Conservation (phyloP, 2,888 invertebrate species). For the Abscondita cerata region DNA sequence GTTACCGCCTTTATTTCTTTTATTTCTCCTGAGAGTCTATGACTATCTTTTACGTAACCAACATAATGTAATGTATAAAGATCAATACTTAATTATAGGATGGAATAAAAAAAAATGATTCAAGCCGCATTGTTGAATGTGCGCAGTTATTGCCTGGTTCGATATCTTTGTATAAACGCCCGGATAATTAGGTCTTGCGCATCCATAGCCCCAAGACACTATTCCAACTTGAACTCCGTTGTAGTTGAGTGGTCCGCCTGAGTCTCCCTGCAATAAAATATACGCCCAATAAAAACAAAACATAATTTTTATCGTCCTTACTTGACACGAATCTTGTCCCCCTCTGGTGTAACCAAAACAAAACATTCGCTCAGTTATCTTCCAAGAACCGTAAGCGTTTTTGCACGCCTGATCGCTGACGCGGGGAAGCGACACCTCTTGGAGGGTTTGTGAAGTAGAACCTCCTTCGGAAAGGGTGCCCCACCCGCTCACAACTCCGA, state of each 20-base stretch:
- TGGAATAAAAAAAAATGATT: too few species aligned
- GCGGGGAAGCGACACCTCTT: slow-evolving; percentile 13
- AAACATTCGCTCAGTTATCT: slow-evolving; percentile 21
- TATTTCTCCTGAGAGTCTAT: too few species aligned
- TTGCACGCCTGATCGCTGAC: slow-evolving; percentile 14
- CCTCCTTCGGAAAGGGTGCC: slow-evolving; percentile 10
- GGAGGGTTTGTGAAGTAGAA: background rate
- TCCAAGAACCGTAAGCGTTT: background rate
- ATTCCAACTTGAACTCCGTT: slow-evolving; percentile 7
- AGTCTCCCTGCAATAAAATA: slow-evolving; percentile 18
- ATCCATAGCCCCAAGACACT: slow-evolving; percentile 18
- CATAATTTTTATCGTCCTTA: background rate
- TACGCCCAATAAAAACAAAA: background rate
- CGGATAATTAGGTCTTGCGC: slow-evolving; percentile 12
- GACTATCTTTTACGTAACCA: too few species aligned
- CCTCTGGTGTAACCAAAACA: slow-evolving; percentile 26
- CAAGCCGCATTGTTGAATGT: background rate
- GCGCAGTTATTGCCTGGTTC: background rate
- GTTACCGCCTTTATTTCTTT: too few species aligned
- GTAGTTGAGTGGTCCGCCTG: slow-evolving; percentile 16
- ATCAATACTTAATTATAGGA: too few species aligned
- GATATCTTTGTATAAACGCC: slow-evolving; percentile 17
- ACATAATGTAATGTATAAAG: too few species aligned
- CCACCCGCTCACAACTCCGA: slow-evolving; percentile 18
- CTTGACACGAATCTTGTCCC: slow-evolving; percentile 29